Conservation (phyloP, 2,888 invertebrate genomes). For the Tetragonisca angustula region DNA sequence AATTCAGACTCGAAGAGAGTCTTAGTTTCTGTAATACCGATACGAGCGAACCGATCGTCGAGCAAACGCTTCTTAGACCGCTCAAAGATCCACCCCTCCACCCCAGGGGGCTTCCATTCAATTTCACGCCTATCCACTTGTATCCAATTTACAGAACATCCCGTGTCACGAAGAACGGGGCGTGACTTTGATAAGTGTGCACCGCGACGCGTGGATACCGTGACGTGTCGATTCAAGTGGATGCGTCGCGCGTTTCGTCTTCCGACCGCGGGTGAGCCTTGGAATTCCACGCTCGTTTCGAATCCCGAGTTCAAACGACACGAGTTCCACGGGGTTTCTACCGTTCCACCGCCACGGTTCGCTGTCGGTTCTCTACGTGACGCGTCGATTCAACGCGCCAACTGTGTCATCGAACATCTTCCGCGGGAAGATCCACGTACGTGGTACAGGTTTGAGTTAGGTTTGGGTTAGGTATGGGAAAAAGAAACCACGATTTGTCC, state of each 20-base stretch:
- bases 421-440: no score
- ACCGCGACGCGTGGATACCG: constrained; percentile 6
- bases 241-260: constrained; percentile 11
- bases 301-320: constrained; percentile 1
- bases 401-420: background rate
- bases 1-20: no score
- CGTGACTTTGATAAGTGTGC: constrained; percentile 39
- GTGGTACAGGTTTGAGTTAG: no score
- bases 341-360: background rate
- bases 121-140: constrained; percentile 58
- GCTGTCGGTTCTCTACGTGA: background rate
- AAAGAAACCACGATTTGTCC: no score
- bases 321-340: background rate
- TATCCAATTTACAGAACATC: constrained; percentile 43
- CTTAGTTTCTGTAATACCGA: constrained; percentile 5
- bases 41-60: constrained; percentile 34
- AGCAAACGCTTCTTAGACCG: constrained; percentile 8
- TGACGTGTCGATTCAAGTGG: constrained; percentile 17
- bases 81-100: background rate
- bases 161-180: constrained; percentile 23
- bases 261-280: background rate
- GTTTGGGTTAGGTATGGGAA: no score
- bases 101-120: constrained; percentile 27
- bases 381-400: constrained; percentile 1
- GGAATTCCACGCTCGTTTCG: constrained; percentile 24